phyloP scores from a whole-genome alignment of 2,888 invertebrate species.

The Stenchaetothrips biformis region DNA sequence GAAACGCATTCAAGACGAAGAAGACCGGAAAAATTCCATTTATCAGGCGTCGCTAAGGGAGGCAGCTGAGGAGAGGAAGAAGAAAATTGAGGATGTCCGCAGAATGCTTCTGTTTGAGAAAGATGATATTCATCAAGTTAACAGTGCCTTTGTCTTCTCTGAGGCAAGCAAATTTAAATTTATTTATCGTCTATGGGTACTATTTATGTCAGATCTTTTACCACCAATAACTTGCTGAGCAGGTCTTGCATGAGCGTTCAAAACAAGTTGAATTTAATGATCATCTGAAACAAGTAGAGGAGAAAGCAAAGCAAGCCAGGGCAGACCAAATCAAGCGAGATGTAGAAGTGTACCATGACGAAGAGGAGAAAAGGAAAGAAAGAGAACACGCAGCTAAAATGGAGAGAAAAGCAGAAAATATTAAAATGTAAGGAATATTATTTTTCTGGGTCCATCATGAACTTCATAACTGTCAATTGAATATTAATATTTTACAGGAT shows the following conservation, averaged over 20 bases:
- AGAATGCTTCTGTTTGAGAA: conserved; percentile 2
- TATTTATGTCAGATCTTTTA: neutral
- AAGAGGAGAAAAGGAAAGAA: conserved; percentile 12
- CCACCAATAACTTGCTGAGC: neutral
- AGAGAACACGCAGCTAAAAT: neutral
- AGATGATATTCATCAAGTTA: conserved; percentile 11
- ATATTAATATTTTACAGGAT: neutral
- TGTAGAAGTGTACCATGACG: neutral
- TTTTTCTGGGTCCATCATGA: neutral
- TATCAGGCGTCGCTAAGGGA: neutral
- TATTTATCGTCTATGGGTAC: neutral
- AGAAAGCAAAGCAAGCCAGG: neutral
- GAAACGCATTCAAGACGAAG: neutral
- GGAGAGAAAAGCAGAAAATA: conserved; percentile 1
- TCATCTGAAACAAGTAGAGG: neutral
- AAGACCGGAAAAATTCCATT: neutral
- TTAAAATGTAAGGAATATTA: neutral
- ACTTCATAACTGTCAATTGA: neutral
- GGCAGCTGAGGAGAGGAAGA: neutral
- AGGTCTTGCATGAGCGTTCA: neutral
- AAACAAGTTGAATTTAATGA: conserved; percentile 18
- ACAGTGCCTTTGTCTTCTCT: neutral
- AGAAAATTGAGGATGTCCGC: neutral
- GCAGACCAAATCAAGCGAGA: conserved; percentile 2
- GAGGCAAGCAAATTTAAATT: neutral